Percentiles rank a stretch among this genome's conserved stretches.
phyloP scores from a whole-genome alignment of 1,140 invertebrate species.

The Pissodes strobi region DNA sequence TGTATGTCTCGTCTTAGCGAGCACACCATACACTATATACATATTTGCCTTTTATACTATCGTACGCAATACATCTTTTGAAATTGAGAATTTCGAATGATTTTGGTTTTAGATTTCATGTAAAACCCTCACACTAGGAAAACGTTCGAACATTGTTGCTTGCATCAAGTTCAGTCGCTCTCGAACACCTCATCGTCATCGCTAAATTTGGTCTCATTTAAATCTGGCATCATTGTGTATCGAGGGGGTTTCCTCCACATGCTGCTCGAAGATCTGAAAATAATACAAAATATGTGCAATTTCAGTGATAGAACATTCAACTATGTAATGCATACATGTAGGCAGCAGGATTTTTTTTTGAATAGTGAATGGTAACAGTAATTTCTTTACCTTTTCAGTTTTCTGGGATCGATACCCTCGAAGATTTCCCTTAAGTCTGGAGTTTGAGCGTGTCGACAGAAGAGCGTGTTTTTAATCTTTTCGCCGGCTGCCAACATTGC shows the following conservation, averaged over 20 bases:
- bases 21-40: too few species aligned
- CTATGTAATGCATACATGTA: too few species aligned
- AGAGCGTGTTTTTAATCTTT: slow-evolving; percentile 61
- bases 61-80: too few species aligned
- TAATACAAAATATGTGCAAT: slow-evolving; percentile 1
- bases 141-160: too few species aligned
- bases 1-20: too few species aligned
- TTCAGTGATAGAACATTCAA: too few species aligned
- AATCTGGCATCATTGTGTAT: slow-evolving; percentile 47
- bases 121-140: too few species aligned
- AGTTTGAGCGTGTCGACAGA: slow-evolving; percentile 64
- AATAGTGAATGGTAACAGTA: too few species aligned
- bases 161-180: slow-evolving; percentile 14
- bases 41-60: too few species aligned
- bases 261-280: slow-evolving; percentile 65
- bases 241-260: slow-evolving; percentile 71
- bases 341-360: too few species aligned
- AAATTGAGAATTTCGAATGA: too few species aligned
- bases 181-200: slow-evolving; percentile 28
- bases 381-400: slow-evolving; percentile 64
- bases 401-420: slow-evolving; percentile 64
- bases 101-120: too few species aligned
- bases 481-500: slow-evolving; percentile 21
- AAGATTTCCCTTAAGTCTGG: slow-evolving; percentile 69
- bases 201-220: slow-evolving; percentile 30